These are phyloP conservation scores for Glomeris marginata DNA, from an alignment of 2,888 invertebrate genomes.

Conservation along the genomic window DNA sequence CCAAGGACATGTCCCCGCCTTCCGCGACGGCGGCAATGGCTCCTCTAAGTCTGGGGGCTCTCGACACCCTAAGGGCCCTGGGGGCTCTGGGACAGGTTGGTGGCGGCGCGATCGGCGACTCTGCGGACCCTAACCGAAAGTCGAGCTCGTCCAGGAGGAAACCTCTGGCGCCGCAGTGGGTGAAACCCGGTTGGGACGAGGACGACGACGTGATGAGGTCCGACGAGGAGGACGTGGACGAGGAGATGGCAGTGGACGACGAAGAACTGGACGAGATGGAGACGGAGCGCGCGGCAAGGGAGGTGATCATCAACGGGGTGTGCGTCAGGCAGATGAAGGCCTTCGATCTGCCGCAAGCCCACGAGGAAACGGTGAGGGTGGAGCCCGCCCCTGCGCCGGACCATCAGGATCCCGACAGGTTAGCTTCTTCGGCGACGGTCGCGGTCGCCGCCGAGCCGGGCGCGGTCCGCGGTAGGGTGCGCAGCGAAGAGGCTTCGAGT, in stretches of 20 bases:
- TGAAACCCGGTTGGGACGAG: slow-evolving; percentile 77
- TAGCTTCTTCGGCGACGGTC: slow-evolving; percentile 17
- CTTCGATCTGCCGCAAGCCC: slow-evolving; percentile 31
- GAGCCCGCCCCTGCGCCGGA: slow-evolving; percentile 60
- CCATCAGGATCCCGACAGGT: slow-evolving; percentile 31
- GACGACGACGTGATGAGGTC: slow-evolving; percentile 14
- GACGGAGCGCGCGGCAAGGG: slow-evolving; percentile 24
- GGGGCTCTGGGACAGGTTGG: neutral
- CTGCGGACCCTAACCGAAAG: slow-evolving; percentile 13
- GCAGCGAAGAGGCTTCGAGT: neutral
- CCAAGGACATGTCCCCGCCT: slow-evolving; percentile 12
- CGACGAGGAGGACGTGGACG: slow-evolving; percentile 15
- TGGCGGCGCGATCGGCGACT: neutral
- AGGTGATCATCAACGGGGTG: slow-evolving; percentile 79
- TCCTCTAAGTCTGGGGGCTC: neutral
- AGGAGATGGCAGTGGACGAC: slow-evolving; percentile 8
- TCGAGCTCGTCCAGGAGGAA: slow-evolving; percentile 58
- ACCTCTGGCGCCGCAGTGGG: slow-evolving; percentile 94
- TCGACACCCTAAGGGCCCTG: neutral
- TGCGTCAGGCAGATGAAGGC: slow-evolving; percentile 80
- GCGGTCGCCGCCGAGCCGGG: neutral
- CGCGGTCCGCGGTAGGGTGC: neutral
- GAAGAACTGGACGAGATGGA: slow-evolving; percentile 18
- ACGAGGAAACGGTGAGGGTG: slow-evolving; percentile 51
- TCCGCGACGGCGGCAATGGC: neutral